Evolutionary conservation across 1,140 invertebrate genomes (phyloP), one percentile per base, ranked within the genome.

Genomic region (Oppia nitens): DNA sequence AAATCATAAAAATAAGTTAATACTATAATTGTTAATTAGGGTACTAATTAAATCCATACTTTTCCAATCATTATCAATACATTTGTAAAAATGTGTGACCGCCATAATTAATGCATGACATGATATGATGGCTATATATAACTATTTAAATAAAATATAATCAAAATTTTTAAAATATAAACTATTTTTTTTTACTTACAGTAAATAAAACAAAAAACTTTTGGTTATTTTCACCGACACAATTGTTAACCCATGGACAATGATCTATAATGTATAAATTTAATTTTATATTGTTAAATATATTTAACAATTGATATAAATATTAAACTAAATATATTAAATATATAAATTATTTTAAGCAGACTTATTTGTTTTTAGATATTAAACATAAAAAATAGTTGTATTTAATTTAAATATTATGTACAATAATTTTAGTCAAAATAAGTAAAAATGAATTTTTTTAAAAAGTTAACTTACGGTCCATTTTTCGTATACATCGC

Each of bases 211-310:
- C 92, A 79, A 99, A 98, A 75, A 87, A 98, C 74, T 98, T 98
- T 77, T 98, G 96, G 79, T 99, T 99, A 68, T 89, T 92, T 75
- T 98, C 93, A 3, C 95, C 96, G 4, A 99, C 93, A 76, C 96
- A 99, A 72, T 99, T 99, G 69, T 98, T 98, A 0, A 98, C 87
- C 88, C 90, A 96, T 0, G 91, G 92, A 75, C 93, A 98, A 71
- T 98, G 47, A 56, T 25, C 21, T 25, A 20, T 6, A 51, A 51
- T 25, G 27, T 9, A 57, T 12, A 9, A 4, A 57, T 56, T 11
- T 51, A 4, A 40, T 6, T 17, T 40, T 17, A 40, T n/a, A n/a
- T n/a, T n/a, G n/a, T n/a, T n/a, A n/a, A n/a, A n/a, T n/a, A n/a
- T n/a, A n/a, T n/a, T n/a, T n/a, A n/a, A n/a, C n/a, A n/a, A n/a